phyloP scores from a whole-genome alignment of 2,113 vertebrate genomes.

The Planiliza haematocheilus region DNA sequence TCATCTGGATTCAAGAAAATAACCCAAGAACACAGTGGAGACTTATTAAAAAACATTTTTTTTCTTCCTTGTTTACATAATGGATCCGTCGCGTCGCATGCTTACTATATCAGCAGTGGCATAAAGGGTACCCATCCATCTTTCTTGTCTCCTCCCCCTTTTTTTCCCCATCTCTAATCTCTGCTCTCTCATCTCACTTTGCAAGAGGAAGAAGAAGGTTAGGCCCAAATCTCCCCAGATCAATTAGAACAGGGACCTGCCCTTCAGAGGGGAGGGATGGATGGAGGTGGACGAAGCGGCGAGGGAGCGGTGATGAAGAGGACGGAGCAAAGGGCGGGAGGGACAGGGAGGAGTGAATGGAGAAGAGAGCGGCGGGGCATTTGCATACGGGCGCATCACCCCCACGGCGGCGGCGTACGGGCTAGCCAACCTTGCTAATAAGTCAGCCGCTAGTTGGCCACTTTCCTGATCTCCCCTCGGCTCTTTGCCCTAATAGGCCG shows the following conservation, averaged over 20 bases:
- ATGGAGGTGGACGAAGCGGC: conserved; percentile 18
- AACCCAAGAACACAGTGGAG: background rate
- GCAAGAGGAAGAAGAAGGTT: conserved; percentile 84
- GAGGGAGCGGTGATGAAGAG: conserved; percentile 30
- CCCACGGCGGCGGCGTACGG: conserved; percentile 87
- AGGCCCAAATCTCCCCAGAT: conserved; percentile 91
- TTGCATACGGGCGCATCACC: conserved; percentile 91
- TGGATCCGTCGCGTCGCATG: conserved; percentile 24
- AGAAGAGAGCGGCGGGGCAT: conserved; percentile 88
- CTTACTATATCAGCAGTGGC: conserved; percentile 54
- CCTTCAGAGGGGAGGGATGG: conserved; percentile 82
- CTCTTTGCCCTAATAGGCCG: conserved; percentile 92
- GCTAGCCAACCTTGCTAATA: conserved; percentile 90
- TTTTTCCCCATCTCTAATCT: conserved; percentile 58
- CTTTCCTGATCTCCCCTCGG: conserved; percentile 91
- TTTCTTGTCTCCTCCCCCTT: conserved; percentile 58
- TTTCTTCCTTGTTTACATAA: conserved; percentile 55
- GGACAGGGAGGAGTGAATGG: conserved; percentile 41
- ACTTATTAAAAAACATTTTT: conserved; percentile 38
- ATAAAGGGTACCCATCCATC: conserved; percentile 68
- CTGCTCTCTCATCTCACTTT: conserved; percentile 67
- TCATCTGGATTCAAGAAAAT: background rate
- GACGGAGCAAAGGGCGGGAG: conserved; percentile 40
- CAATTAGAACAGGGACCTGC: conserved; percentile 94
- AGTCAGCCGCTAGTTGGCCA: conserved; percentile 93